Conservation (phyloP, 1,140 invertebrate species). For the Megalopta genalis region DNA sequence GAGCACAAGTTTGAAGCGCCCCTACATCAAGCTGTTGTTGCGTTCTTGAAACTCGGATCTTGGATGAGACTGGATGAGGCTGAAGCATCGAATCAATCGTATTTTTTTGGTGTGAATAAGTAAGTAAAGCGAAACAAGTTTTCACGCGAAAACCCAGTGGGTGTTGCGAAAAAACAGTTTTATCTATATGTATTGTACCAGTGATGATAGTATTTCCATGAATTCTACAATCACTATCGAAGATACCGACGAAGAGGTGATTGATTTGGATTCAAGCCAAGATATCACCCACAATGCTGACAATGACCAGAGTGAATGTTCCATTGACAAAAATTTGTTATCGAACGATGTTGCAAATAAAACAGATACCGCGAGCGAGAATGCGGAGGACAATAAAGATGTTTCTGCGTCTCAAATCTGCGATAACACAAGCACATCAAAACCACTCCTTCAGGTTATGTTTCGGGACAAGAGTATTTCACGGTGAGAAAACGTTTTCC, state of each 20-base stretch:
- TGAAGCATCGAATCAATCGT: not conserved
- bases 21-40: not conserved
- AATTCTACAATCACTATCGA: slow-evolving; percentile 35
- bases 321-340: not conserved
- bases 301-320: slow-evolving; percentile 2
- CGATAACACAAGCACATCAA: not conserved
- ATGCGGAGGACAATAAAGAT: not conserved
- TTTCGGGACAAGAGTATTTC: slow-evolving; percentile 69
- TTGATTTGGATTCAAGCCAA: slow-evolving; percentile 47
- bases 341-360: not conserved
- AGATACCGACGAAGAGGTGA: slow-evolving; percentile 42
- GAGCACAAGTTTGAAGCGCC: slow-evolving; percentile 20
- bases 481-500: slow-evolving; percentile 55
- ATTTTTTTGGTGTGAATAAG: slow-evolving; percentile 4
- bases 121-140: not conserved
- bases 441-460: slow-evolving; percentile 68
- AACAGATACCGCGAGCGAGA: not conserved
- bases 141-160: not conserved
- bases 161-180: not conserved
- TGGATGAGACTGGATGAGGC: too few species aligned
- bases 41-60: not conserved
- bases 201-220: slow-evolving; percentile 27
- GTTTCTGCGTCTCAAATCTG: not conserved
- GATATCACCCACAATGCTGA: slow-evolving; percentile 19
- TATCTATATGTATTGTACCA: slow-evolving; percentile 21